These are phyloP conservation scores for Chondrosia reniformis DNA, from an alignment of 37 sponge, comb jelly and placozoan genomes.

Conservation along the genomic window DNA sequence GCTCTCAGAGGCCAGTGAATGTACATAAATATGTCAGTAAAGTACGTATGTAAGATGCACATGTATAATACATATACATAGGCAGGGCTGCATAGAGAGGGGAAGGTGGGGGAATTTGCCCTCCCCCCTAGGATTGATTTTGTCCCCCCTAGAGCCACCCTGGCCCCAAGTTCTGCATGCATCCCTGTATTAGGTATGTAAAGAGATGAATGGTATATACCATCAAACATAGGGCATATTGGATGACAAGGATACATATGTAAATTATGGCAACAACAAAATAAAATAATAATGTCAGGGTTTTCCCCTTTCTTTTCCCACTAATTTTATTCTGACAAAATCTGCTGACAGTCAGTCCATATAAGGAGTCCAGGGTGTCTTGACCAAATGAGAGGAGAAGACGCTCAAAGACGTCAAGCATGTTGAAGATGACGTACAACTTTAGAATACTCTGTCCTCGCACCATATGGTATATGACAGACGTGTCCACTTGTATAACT, in stretches of 20 bases:
- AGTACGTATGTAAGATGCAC: too few species aligned
- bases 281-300: neutral
- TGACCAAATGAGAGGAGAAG: conserved; percentile 75
- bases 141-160: too few species aligned
- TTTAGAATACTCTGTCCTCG: conserved; percentile 93
- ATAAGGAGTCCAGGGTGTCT: conserved; percentile 83
- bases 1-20: too few species aligned
- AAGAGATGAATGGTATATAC: too few species aligned
- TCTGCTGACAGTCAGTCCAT: conserved; percentile 47
- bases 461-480: conserved; percentile 87
- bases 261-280: conserved; percentile 23
- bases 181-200: too few species aligned
- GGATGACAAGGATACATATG: conserved; percentile 29
- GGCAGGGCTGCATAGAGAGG: too few species aligned
- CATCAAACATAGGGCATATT: neutral
- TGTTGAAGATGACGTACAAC: conserved; percentile 95
- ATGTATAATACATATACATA: too few species aligned
- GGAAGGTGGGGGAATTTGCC: too few species aligned
- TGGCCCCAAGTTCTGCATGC: too few species aligned
- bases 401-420: conserved; percentile 89
- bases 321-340: conserved; percentile 1
- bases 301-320: conserved; percentile 11
- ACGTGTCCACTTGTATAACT: conserved; percentile 77
- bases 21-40: too few species aligned
- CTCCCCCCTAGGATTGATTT: too few species aligned